These are phyloP conservation scores for Muscicapa adusta DNA, from an alignment of 2,113 vertebrate species.

Conservation along the genomic window DNA sequence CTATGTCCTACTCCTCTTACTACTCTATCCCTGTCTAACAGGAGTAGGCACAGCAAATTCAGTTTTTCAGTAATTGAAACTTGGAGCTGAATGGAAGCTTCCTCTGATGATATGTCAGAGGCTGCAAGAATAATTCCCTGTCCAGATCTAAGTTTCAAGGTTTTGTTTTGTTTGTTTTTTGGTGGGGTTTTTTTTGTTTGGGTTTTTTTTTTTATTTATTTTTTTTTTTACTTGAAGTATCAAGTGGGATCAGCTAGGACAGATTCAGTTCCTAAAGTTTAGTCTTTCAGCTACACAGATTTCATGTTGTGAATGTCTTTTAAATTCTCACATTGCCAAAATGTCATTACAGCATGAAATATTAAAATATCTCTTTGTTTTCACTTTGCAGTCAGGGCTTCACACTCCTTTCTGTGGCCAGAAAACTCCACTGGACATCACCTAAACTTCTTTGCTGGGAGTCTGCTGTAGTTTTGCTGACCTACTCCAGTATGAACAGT, in stretches of 20 bases:
- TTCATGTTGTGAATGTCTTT: neutral
- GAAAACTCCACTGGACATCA: neutral
- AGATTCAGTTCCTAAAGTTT: neutral
- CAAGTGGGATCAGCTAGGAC: neutral
- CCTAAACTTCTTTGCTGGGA: neutral
- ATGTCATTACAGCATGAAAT: neutral
- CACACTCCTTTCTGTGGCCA: neutral
- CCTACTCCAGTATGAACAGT: neutral
- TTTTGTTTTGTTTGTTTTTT: neutral
- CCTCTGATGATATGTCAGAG: rapidly evolving
- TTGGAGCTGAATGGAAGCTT: neutral
- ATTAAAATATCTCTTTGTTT: neutral
- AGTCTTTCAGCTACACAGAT: neutral
- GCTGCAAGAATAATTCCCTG: neutral
- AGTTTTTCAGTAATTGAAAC: neutral
- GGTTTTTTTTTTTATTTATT: neutral
- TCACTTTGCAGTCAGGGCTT: neutral
- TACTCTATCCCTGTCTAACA: neutral
- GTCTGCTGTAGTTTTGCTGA: neutral
- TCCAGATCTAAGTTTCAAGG: neutral
- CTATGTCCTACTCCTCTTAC: neutral
- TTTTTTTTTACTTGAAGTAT: neutral
- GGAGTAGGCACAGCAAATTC: neutral
- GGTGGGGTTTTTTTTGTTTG: neutral
- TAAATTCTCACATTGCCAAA: neutral